These are phyloP conservation scores for Conops quadrifasciatus DNA, from an alignment of 2,888 invertebrate genomes.

Conservation along the genomic window DNA sequence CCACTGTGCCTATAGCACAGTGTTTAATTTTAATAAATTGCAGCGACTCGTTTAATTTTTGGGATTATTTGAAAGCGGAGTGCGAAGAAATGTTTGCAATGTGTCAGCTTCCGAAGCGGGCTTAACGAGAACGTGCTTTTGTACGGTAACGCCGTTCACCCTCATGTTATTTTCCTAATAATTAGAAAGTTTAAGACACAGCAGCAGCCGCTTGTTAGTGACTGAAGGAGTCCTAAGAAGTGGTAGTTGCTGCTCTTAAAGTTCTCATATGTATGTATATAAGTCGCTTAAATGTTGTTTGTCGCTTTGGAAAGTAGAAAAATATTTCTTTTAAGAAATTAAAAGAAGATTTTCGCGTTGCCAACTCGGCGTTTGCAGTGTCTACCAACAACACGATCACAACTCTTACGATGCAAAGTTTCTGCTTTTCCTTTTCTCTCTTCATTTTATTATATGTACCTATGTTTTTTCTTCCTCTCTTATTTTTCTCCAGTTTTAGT, in stretches of 20 bases:
- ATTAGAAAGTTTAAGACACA: conserved; percentile 12
- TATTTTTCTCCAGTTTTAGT: conserved; percentile 2
- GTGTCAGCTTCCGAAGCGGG: conserved; percentile 8
- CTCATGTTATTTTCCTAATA: neutral
- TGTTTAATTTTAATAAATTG: conserved; percentile 27
- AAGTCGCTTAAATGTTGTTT: too few relatives aligned
- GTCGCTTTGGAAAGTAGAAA: neutral
- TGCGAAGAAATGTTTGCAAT: conserved; percentile 12
- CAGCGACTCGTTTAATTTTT: conserved; percentile 9
- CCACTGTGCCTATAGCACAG: neutral
- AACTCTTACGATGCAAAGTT: neutral
- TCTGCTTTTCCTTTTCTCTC: neutral
- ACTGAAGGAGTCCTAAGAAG: neutral
- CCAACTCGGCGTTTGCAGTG: conserved; percentile 8
- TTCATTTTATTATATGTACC: neutral
- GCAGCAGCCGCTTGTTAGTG: neutral
- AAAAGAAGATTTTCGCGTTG: neutral
- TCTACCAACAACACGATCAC: too few relatives aligned
- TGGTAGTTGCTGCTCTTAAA: neutral
- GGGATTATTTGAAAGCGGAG: neutral
- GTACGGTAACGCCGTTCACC: neutral
- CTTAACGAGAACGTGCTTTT: neutral
- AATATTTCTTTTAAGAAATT: neutral
- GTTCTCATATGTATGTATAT: neutral
- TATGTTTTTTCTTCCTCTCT: neutral